phyloP scores from a whole-genome alignment of 2,113 vertebrate genomes.

The Aviceda subcristata region DNA sequence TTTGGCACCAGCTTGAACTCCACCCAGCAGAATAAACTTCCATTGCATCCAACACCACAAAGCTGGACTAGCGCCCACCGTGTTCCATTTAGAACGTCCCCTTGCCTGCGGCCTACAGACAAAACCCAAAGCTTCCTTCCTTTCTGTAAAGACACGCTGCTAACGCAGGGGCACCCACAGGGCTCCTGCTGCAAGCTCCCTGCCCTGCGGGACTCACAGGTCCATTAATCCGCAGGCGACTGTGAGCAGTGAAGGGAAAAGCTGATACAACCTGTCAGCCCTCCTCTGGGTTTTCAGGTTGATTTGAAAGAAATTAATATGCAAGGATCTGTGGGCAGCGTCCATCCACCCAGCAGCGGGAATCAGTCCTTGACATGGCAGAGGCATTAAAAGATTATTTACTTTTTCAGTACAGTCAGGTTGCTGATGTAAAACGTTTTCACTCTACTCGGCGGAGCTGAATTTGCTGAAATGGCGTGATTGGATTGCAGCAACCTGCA shows the following conservation, averaged over 20 bases:
- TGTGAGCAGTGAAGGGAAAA: neutral
- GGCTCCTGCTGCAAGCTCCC: neutral
- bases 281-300: neutral
- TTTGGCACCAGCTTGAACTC: neutral
- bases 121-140: neutral
- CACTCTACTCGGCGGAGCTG: constrained; percentile 5
- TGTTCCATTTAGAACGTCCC: neutral
- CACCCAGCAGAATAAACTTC: neutral
- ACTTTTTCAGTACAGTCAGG: neutral
- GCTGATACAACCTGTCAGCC: neutral
- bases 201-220: neutral
- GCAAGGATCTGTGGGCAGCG: neutral
- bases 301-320: neutral
- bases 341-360: neutral
- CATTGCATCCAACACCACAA: neutral
- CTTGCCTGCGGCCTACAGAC: neutral
- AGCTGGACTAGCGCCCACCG: neutral
- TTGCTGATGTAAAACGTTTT: neutral
- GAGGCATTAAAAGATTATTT: constrained; percentile 3
- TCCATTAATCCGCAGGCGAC: neutral
- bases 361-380: neutral
- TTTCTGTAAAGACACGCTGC: neutral
- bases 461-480: constrained; percentile 67
- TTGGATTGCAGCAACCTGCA: constrained; percentile 73
- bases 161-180: neutral